A percentile compares a stretch with the other conserved stretches of the same genome.
Conservation (phyloP, 2,888 invertebrate species). For the Hirtodrosophila duncani region DNA sequence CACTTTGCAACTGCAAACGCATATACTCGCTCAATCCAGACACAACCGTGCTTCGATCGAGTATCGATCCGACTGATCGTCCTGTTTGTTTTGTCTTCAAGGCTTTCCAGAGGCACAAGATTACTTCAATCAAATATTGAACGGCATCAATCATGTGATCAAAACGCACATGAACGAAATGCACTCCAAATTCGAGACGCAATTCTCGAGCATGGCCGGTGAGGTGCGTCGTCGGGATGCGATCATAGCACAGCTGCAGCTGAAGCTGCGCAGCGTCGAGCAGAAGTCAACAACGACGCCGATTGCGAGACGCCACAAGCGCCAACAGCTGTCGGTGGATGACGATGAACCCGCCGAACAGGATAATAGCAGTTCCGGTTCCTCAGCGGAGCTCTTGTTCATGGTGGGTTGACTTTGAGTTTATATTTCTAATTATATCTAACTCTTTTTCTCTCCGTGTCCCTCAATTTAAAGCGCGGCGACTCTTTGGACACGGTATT, state of each 20-base stretch:
- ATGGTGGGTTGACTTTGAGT: slow-evolving; percentile 70
- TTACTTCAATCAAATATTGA: slow-evolving; percentile 88
- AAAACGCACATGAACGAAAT: slow-evolving; percentile 86
- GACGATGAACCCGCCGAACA: slow-evolving; percentile 54
- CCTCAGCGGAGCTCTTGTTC: slow-evolving; percentile 77
- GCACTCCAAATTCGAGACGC: slow-evolving; percentile 85
- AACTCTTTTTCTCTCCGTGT: neutral
- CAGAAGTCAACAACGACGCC: slow-evolving; percentile 32
- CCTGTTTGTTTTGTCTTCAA: slow-evolving; percentile 66
- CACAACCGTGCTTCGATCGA: slow-evolving; percentile 7
- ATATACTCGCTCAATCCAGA: slow-evolving; percentile 16
- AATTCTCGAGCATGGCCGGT: slow-evolving; percentile 87
- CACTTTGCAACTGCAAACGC: slow-evolving; percentile 16
- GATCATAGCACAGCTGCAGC: slow-evolving; percentile 88
- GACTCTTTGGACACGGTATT: slow-evolving; percentile 85
- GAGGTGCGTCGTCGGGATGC: slow-evolving; percentile 90
- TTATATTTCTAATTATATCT: neutral
- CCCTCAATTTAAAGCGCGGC: slow-evolving; percentile 80
- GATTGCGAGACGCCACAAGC: slow-evolving; percentile 38
- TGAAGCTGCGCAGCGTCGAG: slow-evolving; percentile 84
- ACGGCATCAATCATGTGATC: slow-evolving; percentile 89
- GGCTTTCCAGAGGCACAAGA: slow-evolving; percentile 87
- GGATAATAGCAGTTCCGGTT: slow-evolving; percentile 75
- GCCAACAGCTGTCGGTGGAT: slow-evolving; percentile 54
- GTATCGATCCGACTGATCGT: neutral